Evolutionary conservation across 2,888 invertebrate species (phyloP).

Genomic region (Dimorphilus gyrociliatus): DNA sequence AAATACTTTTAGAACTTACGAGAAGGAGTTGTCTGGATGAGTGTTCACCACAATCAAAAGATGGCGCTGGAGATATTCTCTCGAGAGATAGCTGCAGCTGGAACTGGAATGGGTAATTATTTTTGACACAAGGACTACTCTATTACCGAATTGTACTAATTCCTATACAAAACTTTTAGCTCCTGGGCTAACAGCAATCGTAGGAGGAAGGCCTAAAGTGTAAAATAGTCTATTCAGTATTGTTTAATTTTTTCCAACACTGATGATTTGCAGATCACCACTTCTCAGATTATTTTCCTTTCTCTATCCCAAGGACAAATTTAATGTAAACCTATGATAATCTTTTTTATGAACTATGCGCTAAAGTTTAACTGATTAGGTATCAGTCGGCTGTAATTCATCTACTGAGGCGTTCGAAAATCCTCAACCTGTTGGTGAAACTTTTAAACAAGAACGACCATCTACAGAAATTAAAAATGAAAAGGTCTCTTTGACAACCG

Average conservation of each 20-base stretch:
- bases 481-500: constrained; percentile 11
- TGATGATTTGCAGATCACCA: constrained; percentile 27
- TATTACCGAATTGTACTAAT: no score
- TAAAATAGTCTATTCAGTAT: constrained; percentile 13
- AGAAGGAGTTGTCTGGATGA: constrained; percentile 40
- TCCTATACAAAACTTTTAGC: no score
- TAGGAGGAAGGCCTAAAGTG: constrained; percentile 41
- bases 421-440: no score
- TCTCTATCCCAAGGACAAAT: constrained; percentile 33
- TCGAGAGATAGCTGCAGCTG: constrained; percentile 41
- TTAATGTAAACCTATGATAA: constrained; percentile 21
- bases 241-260: constrained; percentile 1
- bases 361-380: no score
- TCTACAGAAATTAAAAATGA: neutral
- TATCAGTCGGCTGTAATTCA: no score
- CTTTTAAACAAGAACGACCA: no score
- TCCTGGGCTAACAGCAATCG: constrained; percentile 39
- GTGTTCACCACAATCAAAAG: constrained; percentile 40
- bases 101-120: constrained; percentile 41
- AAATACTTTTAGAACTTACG: constrained; percentile 18
- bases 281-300: constrained; percentile 40
- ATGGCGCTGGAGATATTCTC: constrained; percentile 39
- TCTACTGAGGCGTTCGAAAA: no score
- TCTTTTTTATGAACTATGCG: no score
- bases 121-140: neutral